These are phyloP conservation scores for Parnassius glacialis DNA, from an alignment of 2,888 invertebrate species.

Conservation along the genomic window DNA sequence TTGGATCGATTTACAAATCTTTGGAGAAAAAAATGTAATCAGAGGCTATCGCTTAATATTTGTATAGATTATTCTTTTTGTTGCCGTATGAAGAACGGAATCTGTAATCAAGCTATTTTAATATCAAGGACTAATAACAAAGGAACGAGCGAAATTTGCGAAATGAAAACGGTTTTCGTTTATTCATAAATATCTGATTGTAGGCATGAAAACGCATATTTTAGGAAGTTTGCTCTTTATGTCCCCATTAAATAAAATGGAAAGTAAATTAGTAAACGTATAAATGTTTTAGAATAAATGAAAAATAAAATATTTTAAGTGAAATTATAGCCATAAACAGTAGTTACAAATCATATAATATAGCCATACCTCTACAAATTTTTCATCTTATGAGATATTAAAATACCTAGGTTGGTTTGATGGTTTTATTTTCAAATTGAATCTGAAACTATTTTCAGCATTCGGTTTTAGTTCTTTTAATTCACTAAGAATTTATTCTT, in stretches of 20 bases:
- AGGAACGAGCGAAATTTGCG: constrained; percentile 14
- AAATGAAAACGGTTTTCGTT: constrained; percentile 18
- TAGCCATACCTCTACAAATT: too few species aligned
- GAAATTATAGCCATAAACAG: too few species aligned
- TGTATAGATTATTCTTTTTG: constrained; percentile 14
- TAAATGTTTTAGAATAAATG: too few species aligned
- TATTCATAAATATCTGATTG: constrained; percentile 22
- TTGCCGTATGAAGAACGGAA: constrained; percentile 1
- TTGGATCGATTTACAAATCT: constrained; percentile 11
- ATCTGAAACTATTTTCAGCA: too few species aligned
- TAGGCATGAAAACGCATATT: constrained; percentile 20
- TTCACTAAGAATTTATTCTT: too few species aligned
- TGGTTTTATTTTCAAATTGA: too few species aligned
- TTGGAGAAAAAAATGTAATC: constrained; percentile 12
- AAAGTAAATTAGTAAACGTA: too few species aligned
- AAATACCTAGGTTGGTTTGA: too few species aligned
- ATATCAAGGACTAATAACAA: constrained; percentile 11
- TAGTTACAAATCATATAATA: too few species aligned
- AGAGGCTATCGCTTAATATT: constrained; percentile 15
- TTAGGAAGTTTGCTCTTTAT: constrained; percentile 10
- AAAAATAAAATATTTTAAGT: too few species aligned
- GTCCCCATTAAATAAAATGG: background rate
- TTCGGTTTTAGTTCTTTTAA: too few species aligned
- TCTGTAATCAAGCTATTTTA: constrained; percentile 19
- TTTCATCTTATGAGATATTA: too few species aligned